phyloP scores from a whole-genome alignment of 2,113 vertebrate genomes.

The Lophura nycthemera region DNA sequence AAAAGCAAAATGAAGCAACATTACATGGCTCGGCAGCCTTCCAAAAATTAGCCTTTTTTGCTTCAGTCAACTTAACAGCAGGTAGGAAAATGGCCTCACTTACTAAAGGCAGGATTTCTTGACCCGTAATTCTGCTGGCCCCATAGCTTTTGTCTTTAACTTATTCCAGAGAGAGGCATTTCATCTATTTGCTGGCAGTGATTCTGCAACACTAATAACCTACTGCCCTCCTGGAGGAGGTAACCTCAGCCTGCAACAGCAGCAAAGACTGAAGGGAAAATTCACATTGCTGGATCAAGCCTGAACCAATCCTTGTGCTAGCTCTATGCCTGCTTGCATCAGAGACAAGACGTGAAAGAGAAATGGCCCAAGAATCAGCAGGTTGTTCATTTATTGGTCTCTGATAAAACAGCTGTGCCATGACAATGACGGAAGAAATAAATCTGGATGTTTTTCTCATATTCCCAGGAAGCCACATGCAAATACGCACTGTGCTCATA shows the following conservation, averaged over 20 bases:
- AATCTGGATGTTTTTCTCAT: background rate
- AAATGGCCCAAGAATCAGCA: background rate
- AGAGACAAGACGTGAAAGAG: background rate
- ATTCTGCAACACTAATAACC: background rate
- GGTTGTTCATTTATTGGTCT: background rate
- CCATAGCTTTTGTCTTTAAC: background rate
- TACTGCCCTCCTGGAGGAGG: background rate
- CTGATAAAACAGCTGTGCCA: background rate
- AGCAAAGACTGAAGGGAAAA: background rate
- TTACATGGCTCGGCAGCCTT: background rate
- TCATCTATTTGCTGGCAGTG: background rate
- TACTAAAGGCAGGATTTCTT: background rate
- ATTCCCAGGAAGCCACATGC: background rate
- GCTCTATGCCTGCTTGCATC: background rate
- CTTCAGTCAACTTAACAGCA: background rate
- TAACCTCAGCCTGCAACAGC: background rate
- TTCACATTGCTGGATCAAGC: background rate
- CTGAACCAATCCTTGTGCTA: background rate
- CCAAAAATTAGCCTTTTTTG: background rate
- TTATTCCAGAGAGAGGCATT: background rate
- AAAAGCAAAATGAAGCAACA: background rate
- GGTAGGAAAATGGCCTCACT: background rate
- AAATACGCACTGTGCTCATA: background rate
- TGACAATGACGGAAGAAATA: background rate
- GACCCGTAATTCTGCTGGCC: background rate